Evolutionary conservation across 2,888 invertebrate genomes (phyloP), one percentile per base, ranked within the genome.

Genomic region (Drosophila anomalata): DNA sequence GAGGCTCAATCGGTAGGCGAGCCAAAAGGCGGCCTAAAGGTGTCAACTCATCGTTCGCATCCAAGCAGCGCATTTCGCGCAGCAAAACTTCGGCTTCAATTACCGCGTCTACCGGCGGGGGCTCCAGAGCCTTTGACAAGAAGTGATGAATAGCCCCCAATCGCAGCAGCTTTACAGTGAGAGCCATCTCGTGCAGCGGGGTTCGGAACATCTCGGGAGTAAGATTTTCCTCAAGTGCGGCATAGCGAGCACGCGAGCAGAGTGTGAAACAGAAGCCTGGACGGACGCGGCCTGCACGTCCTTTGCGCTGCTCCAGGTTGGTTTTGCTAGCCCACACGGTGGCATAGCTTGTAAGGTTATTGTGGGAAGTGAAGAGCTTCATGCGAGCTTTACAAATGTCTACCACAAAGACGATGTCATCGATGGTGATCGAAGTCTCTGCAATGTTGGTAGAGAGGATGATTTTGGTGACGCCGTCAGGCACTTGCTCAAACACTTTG

Each of bases 161-260:
- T 2, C 97, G 94, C 2, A 99, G 93, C 8, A 99, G 93, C 90
- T 92, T 98, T 61, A 98, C 97, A 42, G 97, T 96, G 56, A 99
- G 93, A 0, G 98, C 97, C 59, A 99, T 93, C 90, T 99, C 99
- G 89, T 99, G 99, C 14, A 99, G 92, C 0, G 99, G 99, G 0
- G 99, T 99, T 56, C 99, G 94, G 92, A 99, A 98, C 95, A 99
- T 99, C 93, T 99, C 99, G 0, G 99, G 98, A 0, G 98, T 97
- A 90, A 96, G 95, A 88, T 99, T 97, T 82, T 98, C 96, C 3
- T 97, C 97, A 52, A 97, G 92, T 58, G 93, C 94, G 0, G 94
- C 93, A 90, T 91, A 96, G 17, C 97, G 93, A 0, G 96, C 95
- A 77, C 93, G 93, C 0, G 96, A 97, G 86, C 98, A 98, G 17